Percentiles rank a stretch among this genome's conserved stretches.
phyloP scores from a whole-genome alignment of 2,797 vertebrate genomes.

The Cichlasoma orientale region DNA sequence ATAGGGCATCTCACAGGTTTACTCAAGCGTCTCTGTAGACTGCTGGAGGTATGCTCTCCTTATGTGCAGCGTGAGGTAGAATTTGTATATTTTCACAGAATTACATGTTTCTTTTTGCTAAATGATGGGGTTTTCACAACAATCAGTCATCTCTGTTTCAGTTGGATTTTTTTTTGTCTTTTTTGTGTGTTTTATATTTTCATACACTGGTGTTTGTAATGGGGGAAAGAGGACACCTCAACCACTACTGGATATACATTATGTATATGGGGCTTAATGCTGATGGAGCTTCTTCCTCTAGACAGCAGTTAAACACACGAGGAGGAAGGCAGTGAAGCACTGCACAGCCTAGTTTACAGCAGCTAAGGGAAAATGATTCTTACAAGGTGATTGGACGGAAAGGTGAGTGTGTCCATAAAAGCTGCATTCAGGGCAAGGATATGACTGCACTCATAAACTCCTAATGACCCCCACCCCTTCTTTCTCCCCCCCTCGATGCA shows the following conservation, averaged over 20 bases:
- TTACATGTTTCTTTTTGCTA: accelerated
- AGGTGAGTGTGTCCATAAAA: slow-evolving; percentile 57
- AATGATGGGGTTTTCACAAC: accelerated
- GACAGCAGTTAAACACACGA: slow-evolving; percentile 36
- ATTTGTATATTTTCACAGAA: neutral
- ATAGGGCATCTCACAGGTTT: neutral
- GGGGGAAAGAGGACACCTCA: neutral
- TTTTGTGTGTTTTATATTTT: neutral
- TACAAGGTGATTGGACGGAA: slow-evolving; percentile 65
- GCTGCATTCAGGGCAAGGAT: slow-evolving; percentile 63
- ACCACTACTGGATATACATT: neutral
- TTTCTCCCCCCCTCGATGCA: neutral
- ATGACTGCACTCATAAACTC: slow-evolving; percentile 67
- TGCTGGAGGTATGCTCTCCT: neutral
- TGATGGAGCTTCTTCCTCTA: slow-evolving; percentile 30
- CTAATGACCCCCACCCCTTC: slow-evolving; percentile 53
- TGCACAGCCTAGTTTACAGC: slow-evolving; percentile 68
- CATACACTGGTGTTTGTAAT: neutral
- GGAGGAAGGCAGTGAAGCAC: slow-evolving; percentile 49
- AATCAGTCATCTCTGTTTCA: neutral
- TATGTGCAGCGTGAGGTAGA: neutral
- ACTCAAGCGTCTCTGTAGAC: no score
- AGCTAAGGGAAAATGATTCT: slow-evolving; percentile 49
- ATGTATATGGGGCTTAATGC: slow-evolving; percentile 16
- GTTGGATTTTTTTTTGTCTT: neutral